A percentile compares a stretch with the other conserved stretches of the same genome.
These are phyloP conservation scores for Drosophila sturtevanti DNA, from an alignment of 1,140 invertebrate species.

Conservation along the genomic window DNA sequence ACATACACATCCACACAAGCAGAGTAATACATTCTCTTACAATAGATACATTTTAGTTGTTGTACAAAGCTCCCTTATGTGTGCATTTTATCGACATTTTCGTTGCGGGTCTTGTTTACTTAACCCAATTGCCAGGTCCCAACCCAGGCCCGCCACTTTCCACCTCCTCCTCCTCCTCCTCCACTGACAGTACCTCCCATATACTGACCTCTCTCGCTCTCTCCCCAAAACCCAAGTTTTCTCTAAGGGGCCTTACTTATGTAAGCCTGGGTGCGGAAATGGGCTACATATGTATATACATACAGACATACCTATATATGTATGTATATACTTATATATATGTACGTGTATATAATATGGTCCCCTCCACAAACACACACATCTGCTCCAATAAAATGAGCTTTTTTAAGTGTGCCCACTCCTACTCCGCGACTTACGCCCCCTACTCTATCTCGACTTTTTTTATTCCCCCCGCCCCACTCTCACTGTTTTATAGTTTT, in stretches of 20 bases:
- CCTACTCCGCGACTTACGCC: background rate
- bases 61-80: conserved; percentile 38
- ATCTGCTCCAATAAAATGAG: conserved; percentile 60
- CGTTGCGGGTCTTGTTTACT: conserved; percentile 58
- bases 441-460: background rate
- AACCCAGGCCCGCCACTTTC: background rate
- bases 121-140: conserved; percentile 62
- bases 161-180: background rate
- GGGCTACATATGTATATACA: conserved; percentile 57
- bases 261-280: conserved; percentile 72
- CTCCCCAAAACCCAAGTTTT: background rate
- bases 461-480: background rate
- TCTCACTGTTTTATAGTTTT: background rate
- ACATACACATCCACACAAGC: background rate
- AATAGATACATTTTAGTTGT: conserved; percentile 25
- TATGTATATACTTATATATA: background rate
- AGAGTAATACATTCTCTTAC: conserved; percentile 7
- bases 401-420: conserved; percentile 58
- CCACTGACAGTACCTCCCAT: too few species aligned
- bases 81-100: conserved; percentile 66
- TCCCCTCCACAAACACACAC: conserved; percentile 8
- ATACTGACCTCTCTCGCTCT: background rate
- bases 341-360: background rate
- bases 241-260: conserved; percentile 43
- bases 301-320: conserved; percentile 3